Evolutionary conservation across 2,888 invertebrate species (phyloP).

Genomic region (Thalpophila matura): DNA sequence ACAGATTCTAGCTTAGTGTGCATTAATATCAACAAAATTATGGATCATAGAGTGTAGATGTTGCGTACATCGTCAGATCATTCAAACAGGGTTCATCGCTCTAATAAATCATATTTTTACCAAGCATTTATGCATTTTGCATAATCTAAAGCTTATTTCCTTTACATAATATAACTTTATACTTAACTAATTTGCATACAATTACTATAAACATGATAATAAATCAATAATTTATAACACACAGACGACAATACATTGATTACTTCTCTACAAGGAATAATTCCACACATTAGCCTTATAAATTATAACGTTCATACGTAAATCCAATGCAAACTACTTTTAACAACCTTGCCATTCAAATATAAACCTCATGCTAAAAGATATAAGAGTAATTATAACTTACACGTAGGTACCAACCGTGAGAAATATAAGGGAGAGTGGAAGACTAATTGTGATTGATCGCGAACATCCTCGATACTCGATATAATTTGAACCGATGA

Average conservation of each 20-base stretch:
- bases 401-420: constrained; percentile 47
- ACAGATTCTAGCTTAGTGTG: too few species aligned
- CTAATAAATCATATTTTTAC: constrained; percentile 17
- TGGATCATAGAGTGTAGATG: too few species aligned
- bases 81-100: too few species aligned
- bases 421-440: constrained; percentile 61
- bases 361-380: background rate
- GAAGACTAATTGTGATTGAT: constrained; percentile 74
- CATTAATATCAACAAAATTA: too few species aligned
- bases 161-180: constrained; percentile 10
- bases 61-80: too few species aligned
- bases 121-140: constrained; percentile 13
- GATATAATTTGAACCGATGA: constrained; percentile 56
- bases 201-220: constrained; percentile 20
- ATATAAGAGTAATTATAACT: constrained; percentile 25
- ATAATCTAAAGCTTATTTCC: constrained; percentile 22
- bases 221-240: constrained; percentile 1
- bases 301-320: constrained; percentile 26
- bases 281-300: constrained; percentile 1
- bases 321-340: constrained; percentile 4
- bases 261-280: background rate
- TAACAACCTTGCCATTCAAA: constrained; percentile 30
- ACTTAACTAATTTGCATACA: constrained; percentile 34
- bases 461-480: constrained; percentile 73
- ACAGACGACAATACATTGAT: constrained; percentile 14